Base-by-base conservation (phyloP, 2,113 vertebrate genomes). In the Microtus oregoni region DNA sequence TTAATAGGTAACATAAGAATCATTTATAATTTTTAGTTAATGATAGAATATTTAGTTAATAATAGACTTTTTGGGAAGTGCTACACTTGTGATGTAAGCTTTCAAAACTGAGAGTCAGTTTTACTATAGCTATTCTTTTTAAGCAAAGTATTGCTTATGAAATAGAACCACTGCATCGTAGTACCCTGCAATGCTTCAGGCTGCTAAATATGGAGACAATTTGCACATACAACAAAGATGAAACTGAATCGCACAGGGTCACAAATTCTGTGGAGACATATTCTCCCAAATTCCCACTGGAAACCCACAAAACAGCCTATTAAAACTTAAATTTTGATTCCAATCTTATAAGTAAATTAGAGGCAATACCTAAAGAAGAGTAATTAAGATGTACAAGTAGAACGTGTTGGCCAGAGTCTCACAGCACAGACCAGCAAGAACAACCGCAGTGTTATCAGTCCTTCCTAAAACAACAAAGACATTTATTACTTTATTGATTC, bases 11-110 rank as follows among this genome's bases (percentile, higher is more conserved):
- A 32, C 52, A 67, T 4, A 22, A 7, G 65, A 13, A 6, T 94
- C 17, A 83, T 82, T 79, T 47, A 7, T 86, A 88, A 73, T 86
- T 81, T 52, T 5, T 89, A 88, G 52, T 82, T 95, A 77, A 91
- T 68, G 44, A 17, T 50, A 41, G 17, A 86, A 22, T 86, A 50
- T 17, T 5, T 89, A 85, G 52, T 82, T 95, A 82, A 89, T 68
- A 30, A 17, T 50, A 41, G 10, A 86, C 13, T 70, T 17, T 22
- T 68, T 24, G 24, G 3, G 30, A 50, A 68, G 30, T 50, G 19
- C 35, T 50, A 5, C 35, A 7, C 19, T 86, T 68, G 14, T 65
- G 26, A 30, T 14, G 44, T 85, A 22, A 20, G 3, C 38, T 67
- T 86, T 67, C 58, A 32, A 47, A 86, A 24, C 3, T 14, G 9